These are phyloP conservation scores for Aplocera efformata DNA, from an alignment of 2,888 invertebrate genomes.

Conservation along the genomic window DNA sequence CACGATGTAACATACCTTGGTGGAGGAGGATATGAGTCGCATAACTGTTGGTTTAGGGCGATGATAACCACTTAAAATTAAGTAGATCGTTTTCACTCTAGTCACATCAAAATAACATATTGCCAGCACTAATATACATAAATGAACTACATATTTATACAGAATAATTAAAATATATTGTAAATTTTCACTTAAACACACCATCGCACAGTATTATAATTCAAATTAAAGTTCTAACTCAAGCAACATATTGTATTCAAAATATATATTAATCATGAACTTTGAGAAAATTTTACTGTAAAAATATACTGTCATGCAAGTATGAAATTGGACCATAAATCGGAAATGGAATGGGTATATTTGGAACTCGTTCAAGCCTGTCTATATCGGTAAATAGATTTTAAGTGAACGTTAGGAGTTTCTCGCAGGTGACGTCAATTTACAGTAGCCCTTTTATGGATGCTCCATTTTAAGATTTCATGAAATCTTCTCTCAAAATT, in stretches of 20 bases:
- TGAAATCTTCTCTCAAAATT: no score
- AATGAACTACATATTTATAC: no score
- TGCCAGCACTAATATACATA: no score
- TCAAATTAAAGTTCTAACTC: not conserved
- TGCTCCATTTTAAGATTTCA: slow-evolving; percentile 21
- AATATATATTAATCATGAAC: slow-evolving; percentile 6
- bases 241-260: not conserved
- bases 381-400: slow-evolving; percentile 44
- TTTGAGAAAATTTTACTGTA: slow-evolving; percentile 14
- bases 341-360: slow-evolving; percentile 41
- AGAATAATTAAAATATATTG: no score
- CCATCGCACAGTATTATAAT: no score
- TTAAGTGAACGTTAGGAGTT: slow-evolving; percentile 38
- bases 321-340: slow-evolving; percentile 48
- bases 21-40: no score
- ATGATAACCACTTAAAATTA: no score
- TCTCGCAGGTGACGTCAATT: slow-evolving; percentile 42
- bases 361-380: slow-evolving; percentile 55
- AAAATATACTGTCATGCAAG: slow-evolving; percentile 26
- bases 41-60: no score
- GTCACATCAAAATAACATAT: no score
- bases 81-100: no score
- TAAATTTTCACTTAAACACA: no score
- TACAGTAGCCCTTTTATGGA: slow-evolving; percentile 35
- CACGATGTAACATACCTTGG: no score